Conservation (phyloP, 2,797 vertebrate genomes). For the Poeciliopsis infans region DNA sequence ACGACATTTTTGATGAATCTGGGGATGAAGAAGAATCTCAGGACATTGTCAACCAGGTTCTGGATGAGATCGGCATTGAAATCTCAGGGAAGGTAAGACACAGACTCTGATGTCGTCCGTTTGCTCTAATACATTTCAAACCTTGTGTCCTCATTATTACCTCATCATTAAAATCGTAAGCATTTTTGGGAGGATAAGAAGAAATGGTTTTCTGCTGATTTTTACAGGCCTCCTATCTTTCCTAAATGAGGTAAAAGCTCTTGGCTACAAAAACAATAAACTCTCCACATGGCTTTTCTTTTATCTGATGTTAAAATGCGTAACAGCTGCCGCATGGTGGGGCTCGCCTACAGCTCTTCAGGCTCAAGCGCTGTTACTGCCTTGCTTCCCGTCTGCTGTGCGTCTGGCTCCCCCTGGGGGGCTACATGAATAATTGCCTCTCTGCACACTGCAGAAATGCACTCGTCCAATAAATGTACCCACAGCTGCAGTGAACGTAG, state of each 20-base stretch:
- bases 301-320: slow-evolving; percentile 37
- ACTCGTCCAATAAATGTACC: slow-evolving; percentile 43
- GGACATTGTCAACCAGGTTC: slow-evolving; percentile 96
- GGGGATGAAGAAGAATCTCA: slow-evolving; percentile 99
- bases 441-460: slow-evolving; percentile 24
- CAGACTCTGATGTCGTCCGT: neutral
- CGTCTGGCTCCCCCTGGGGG: slow-evolving; percentile 74
- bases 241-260: slow-evolving; percentile 14
- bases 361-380: slow-evolving; percentile 12
- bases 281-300: slow-evolving; percentile 46
- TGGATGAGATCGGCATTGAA: slow-evolving; percentile 99
- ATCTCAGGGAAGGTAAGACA: slow-evolving; percentile 92
- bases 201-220: neutral
- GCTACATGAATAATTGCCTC: slow-evolving; percentile 63
- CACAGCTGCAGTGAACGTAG: slow-evolving; percentile 48
- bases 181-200: neutral
- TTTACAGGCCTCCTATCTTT: slow-evolving; percentile 12
- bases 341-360: slow-evolving; percentile 65
- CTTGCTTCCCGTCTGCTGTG: slow-evolving; percentile 55
- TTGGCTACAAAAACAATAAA: slow-evolving; percentile 22
- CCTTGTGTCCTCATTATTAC: neutral
- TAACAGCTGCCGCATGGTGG: slow-evolving; percentile 73
- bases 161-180: neutral
- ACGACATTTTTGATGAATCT: slow-evolving; percentile 96
- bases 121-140: neutral